These are phyloP conservation scores for Hoplostethus atlanticus DNA, from an alignment of 2,797 vertebrate species.

Conservation along the genomic window DNA sequence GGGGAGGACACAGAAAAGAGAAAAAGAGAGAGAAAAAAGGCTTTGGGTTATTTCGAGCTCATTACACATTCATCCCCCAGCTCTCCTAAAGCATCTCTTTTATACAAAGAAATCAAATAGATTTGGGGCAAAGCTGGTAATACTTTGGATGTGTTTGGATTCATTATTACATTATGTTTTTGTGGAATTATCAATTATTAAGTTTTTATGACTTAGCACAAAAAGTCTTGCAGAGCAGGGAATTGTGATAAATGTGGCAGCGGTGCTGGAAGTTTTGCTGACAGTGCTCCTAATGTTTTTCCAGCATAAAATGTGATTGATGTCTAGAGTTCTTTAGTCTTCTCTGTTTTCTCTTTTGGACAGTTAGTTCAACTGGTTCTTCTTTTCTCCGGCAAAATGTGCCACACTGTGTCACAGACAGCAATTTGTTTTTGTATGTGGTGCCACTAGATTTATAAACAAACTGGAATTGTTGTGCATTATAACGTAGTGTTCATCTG, in stretches of 20 bases:
- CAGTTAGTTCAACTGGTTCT: conserved; percentile 19
- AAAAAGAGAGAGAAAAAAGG: conserved; percentile 70
- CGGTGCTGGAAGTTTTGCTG: conserved; percentile 6
- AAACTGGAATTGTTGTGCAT: neutral
- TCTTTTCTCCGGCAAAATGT: conserved; percentile 3
- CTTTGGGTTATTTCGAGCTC: conserved; percentile 84
- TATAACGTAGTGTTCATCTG: neutral
- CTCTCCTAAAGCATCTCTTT: conserved; percentile 71
- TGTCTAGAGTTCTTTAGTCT: neutral
- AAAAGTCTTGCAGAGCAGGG: conserved; percentile 1
- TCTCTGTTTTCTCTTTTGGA: neutral
- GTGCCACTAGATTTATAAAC: neutral
- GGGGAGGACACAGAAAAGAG: conserved; percentile 73
- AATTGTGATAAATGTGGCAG: conserved; percentile 5
- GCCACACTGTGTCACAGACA: neutral
- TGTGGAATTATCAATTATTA: conserved; percentile 1
- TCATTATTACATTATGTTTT: conserved; percentile 28
- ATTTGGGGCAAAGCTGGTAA: conserved; percentile 52
- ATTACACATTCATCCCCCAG: conserved; percentile 82
- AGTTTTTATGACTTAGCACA: conserved; percentile 19
- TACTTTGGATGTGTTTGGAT: conserved; percentile 50
- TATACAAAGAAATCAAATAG: conserved; percentile 53
- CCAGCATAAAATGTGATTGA: conserved; percentile 22
- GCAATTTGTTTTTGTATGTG: neutral
- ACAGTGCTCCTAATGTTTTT: conserved; percentile 11